Conservation (phyloP, 2,797 vertebrate species). For the Paguma larvata region DNA sequence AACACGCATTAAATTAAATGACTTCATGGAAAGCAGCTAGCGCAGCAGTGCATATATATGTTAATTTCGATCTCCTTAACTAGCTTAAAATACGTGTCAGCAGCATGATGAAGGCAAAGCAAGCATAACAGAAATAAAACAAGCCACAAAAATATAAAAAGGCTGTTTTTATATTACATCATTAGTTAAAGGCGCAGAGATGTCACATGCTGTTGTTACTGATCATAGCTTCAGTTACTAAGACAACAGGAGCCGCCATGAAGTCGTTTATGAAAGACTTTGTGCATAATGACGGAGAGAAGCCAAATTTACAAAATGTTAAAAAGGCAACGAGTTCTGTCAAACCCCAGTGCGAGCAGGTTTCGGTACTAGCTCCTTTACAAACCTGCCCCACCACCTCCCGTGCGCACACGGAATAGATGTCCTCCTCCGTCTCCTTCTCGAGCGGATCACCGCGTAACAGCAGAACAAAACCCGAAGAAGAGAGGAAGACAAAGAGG, state of each 20-base stretch:
- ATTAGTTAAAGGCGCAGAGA: constrained; percentile 41
- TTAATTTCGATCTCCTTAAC: constrained; percentile 16
- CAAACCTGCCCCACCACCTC: not conserved
- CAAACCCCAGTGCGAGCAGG: not conserved
- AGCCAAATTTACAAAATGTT: constrained; percentile 43
- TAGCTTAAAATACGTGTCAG: constrained; percentile 45
- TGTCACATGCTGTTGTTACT: not conserved
- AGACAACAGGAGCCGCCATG: not conserved
- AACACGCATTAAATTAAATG: constrained; percentile 41
- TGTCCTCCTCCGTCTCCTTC: not conserved
- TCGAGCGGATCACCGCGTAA: constrained; percentile 51
- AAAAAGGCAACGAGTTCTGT: not conserved
- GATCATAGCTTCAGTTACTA: not conserved
- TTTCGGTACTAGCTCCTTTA: constrained; percentile 29
- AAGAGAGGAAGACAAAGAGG: constrained; percentile 5
- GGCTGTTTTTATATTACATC: not conserved
- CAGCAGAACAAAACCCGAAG: constrained; percentile 11
- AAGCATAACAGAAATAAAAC: constrained; percentile 59
- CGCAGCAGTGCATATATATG: not conserved
- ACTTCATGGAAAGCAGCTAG: not conserved
- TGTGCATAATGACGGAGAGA: constrained; percentile 24
- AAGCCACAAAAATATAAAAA: constrained; percentile 51
- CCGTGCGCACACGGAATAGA: not conserved
- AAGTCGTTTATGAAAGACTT: constrained; percentile 36
- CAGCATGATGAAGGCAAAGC: constrained; percentile 41